These are phyloP conservation scores for Butastur rufipennis DNA, from an alignment of 2,113 vertebrate genomes.

Conservation along the genomic window DNA sequence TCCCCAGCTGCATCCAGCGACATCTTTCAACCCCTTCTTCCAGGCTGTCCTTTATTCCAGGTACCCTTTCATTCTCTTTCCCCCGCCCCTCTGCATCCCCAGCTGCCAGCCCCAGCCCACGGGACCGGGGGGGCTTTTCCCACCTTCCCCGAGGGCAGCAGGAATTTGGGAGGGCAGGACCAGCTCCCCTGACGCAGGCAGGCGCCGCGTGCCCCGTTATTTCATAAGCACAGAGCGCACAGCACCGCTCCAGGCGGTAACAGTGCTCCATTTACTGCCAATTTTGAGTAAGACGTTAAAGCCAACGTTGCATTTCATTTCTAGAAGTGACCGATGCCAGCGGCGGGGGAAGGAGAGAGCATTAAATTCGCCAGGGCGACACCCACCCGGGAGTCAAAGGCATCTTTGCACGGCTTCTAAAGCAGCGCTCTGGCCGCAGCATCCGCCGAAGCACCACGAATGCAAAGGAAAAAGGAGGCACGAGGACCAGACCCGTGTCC, in stretches of 20 bases:
- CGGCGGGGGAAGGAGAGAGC: background rate
- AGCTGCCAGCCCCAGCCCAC: background rate
- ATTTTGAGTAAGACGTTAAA: background rate
- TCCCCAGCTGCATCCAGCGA: background rate
- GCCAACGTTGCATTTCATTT: background rate
- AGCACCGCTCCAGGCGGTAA: background rate
- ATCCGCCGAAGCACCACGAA: background rate
- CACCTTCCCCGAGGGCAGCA: rapidly evolving
- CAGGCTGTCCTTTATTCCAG: background rate
- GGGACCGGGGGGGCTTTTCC: background rate
- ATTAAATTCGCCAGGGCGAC: background rate
- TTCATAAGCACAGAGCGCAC: background rate
- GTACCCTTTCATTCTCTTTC: rapidly evolving
- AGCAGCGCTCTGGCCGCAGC: background rate
- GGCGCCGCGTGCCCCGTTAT: rapidly evolving
- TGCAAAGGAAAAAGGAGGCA: background rate
- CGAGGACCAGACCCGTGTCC: rapidly evolving
- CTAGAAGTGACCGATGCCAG: background rate
- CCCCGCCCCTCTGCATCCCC: background rate
- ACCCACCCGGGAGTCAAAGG: background rate
- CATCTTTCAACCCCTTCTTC: background rate
- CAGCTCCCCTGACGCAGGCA: background rate
- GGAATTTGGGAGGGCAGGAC: background rate
- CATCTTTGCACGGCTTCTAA: background rate
- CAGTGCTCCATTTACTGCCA: background rate